Percentiles rank a stretch among this genome's conserved stretches.
phyloP scores from a whole-genome alignment of 92 coral and sea anemone genomes.

The Porites rus region DNA sequence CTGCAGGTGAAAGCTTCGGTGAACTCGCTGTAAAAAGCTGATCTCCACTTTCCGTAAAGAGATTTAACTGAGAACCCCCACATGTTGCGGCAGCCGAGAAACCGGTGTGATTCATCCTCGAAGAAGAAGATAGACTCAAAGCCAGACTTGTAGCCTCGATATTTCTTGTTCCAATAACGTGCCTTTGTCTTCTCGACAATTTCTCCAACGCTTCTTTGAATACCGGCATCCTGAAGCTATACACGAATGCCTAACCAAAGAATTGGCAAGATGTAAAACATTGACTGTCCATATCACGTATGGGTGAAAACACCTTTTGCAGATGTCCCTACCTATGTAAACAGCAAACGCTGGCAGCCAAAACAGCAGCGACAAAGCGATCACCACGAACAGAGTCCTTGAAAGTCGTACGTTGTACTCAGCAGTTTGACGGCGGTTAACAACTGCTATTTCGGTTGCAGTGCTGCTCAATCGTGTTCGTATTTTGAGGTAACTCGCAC shows the following conservation, averaged over 20 bases:
- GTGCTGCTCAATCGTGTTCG: not conserved
- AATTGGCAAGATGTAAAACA: constrained; percentile 10
- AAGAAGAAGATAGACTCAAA: too few relatives aligned
- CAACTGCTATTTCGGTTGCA: not conserved
- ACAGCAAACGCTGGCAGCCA: constrained; percentile 9
- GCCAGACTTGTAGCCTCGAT: not conserved
- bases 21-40: too few relatives aligned
- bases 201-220: constrained; percentile 22
- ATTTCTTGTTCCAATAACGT: too few relatives aligned
- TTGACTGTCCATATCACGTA: not conserved
- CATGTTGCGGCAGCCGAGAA: too few relatives aligned
- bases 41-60: too few relatives aligned
- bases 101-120: too few relatives aligned
- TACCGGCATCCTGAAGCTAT: constrained; percentile 15
- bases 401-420: constrained; percentile 1
- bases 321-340: not conserved
- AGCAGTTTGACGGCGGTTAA: not conserved
- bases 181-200: not conserved
- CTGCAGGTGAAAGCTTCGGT: too few relatives aligned
- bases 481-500: not conserved
- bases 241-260: constrained; percentile 22
- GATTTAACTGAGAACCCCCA: too few relatives aligned
- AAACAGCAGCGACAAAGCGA: not conserved
- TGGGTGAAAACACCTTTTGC: not conserved
- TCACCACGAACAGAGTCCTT: not conserved